Conservation (phyloP, 2,888 invertebrate genomes). For the Apocheima hispidaria region DNA sequence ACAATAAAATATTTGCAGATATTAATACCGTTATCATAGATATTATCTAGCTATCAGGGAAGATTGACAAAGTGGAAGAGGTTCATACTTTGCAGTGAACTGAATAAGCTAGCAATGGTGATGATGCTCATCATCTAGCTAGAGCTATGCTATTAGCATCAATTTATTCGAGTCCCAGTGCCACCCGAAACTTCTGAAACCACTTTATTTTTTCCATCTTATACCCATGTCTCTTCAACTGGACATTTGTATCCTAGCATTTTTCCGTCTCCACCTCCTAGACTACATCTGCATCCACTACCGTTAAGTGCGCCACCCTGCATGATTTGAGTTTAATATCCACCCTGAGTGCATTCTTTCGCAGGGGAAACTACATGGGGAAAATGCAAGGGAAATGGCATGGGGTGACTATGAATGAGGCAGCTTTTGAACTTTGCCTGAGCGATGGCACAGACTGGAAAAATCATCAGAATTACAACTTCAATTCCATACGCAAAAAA, state of each 20-base stretch:
- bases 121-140: too few relatives aligned
- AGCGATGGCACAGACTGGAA: not conserved
- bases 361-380: conserved; percentile 39
- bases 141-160: too few relatives aligned
- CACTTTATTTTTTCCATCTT: too few relatives aligned
- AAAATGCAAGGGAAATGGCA: conserved; percentile 61
- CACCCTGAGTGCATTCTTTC: conserved; percentile 79
- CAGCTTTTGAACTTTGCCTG: conserved; percentile 21
- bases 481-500: too few relatives aligned
- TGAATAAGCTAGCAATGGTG: too few relatives aligned
- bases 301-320: conserved; percentile 53
- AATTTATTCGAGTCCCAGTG: too few relatives aligned
- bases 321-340: conserved; percentile 84
- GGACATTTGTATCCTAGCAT: not conserved
- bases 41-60: too few relatives aligned
- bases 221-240: not conserved
- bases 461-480: conserved; percentile 3
- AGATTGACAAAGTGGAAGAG: too few relatives aligned
- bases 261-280: conserved; percentile 38
- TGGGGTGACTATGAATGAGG: conserved; percentile 41
- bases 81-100: too few relatives aligned
- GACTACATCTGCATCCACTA: conserved; percentile 51
- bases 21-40: too few relatives aligned
- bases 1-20: too few relatives aligned
- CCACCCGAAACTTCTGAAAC: too few relatives aligned